Percentiles rank a stretch among this genome's conserved stretches.
These are phyloP conservation scores for Cantharis nigra DNA, from an alignment of 2,888 invertebrate species.

Conservation along the genomic window DNA sequence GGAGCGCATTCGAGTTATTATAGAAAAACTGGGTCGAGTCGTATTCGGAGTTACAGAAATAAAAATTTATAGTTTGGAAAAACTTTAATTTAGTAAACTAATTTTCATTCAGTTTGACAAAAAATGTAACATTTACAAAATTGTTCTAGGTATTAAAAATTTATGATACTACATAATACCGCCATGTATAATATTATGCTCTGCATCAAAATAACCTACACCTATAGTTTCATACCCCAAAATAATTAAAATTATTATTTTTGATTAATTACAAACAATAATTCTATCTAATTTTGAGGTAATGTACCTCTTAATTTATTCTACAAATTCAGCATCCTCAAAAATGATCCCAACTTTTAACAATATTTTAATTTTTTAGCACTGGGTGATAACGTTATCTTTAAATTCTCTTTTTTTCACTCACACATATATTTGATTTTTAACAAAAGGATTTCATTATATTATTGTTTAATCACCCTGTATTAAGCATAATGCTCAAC, in stretches of 20 bases:
- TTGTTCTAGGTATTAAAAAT: constrained; percentile 11
- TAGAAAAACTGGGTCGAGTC: neutral
- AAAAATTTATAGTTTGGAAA: neutral
- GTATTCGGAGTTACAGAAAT: neutral
- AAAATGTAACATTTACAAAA: neutral
- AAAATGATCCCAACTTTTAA: constrained; percentile 22
- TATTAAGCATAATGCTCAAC: neutral
- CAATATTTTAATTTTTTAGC: constrained; percentile 18
- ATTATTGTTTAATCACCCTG: neutral
- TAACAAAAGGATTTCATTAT: neutral
- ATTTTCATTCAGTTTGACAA: neutral
- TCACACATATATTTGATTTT: constrained; percentile 4
- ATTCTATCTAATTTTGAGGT: constrained; percentile 21
- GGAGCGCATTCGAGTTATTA: too few relatives aligned
- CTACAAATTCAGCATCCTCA: constrained; percentile 11
- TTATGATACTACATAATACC: constrained; percentile 16
- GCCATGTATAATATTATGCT: constrained; percentile 27
- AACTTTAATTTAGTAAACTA: neutral
- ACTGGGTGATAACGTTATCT: constrained; percentile 20
- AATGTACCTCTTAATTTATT: constrained; percentile 8
- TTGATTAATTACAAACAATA: constrained; percentile 23
- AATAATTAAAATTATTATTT: constrained; percentile 23
- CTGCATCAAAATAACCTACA: constrained; percentile 13
- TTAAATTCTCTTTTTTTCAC: constrained; percentile 7
- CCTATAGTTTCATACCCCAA: constrained; percentile 22